These are phyloP conservation scores for Drosophila antonietae DNA, from an alignment of 2,888 invertebrate species.

Conservation along the genomic window DNA sequence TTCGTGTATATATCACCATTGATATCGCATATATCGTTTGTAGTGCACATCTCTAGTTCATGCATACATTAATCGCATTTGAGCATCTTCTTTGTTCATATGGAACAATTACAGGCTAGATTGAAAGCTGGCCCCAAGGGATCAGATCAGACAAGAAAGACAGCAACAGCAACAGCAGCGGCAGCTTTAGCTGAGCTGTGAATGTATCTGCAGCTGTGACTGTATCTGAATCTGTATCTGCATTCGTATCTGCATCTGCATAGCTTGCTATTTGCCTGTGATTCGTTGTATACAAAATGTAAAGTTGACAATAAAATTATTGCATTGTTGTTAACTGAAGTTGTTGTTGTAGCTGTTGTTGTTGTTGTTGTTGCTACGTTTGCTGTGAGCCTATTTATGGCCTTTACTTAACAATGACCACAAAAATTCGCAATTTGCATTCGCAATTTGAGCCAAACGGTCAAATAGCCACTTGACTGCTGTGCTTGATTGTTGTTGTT, in stretches of 20 bases:
- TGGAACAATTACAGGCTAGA: conserved; percentile 28
- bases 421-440: conserved; percentile 77
- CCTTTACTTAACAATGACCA: conserved; percentile 77
- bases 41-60: conserved; percentile 3
- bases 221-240: conserved; percentile 15
- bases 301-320: conserved; percentile 73
- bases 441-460: conserved; percentile 69
- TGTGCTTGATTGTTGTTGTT: conserved; percentile 30
- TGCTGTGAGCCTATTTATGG: conserved; percentile 65
- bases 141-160: background rate
- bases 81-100: conserved; percentile 37
- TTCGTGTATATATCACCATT: background rate
- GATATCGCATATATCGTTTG: background rate
- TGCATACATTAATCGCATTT: conserved; percentile 17
- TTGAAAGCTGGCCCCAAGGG: conserved; percentile 40
- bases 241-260: conserved; percentile 19
- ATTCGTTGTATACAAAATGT: conserved; percentile 46
- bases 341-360: conserved; percentile 27
- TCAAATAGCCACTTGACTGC: conserved; percentile 54
- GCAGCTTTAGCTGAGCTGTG: background rate
- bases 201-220: conserved; percentile 12
- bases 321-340: conserved; percentile 58
- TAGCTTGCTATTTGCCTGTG: conserved; percentile 14
- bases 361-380: conserved; percentile 25
- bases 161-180: background rate